phyloP scores from a whole-genome alignment of 2,888 invertebrate species.

The Dendrolimus houi region DNA sequence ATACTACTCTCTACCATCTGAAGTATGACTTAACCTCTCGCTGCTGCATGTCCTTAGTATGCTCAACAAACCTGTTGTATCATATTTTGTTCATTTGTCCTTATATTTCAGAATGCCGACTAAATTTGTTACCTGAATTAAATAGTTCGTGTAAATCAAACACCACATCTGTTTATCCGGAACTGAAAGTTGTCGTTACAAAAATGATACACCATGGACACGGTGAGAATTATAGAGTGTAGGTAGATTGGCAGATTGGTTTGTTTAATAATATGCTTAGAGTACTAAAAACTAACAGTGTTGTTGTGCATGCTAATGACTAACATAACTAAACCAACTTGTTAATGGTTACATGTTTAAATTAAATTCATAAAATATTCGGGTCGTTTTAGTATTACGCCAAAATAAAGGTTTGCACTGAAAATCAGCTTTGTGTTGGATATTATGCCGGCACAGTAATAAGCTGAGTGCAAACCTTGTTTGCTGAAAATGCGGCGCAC shows the following conservation, averaged over 20 bases:
- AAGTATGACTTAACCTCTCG: no score
- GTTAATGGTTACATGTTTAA: no score
- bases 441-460: no score
- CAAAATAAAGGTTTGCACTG: no score
- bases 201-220: constrained; percentile 57
- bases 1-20: no score
- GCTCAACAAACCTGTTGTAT: no score
- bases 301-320: neutral
- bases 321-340: neutral
- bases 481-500: no score
- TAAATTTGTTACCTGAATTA: constrained; percentile 35
- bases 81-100: constrained; percentile 13
- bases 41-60: no score
- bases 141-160: constrained; percentile 25
- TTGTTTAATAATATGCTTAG: constrained; percentile 5
- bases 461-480: no score
- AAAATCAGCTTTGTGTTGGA: no score
- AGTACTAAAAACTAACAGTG: constrained; percentile 2
- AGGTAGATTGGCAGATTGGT: constrained; percentile 1
- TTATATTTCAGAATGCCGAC: constrained; percentile 47
- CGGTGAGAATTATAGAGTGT: constrained; percentile 39
- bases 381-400: no score
- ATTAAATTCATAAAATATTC: no score
- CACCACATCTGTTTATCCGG: constrained; percentile 44
- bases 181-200: constrained; percentile 65